Base-by-base conservation (phyloP, 1,140 invertebrate genomes). In the Danaus melanippus region DNA sequence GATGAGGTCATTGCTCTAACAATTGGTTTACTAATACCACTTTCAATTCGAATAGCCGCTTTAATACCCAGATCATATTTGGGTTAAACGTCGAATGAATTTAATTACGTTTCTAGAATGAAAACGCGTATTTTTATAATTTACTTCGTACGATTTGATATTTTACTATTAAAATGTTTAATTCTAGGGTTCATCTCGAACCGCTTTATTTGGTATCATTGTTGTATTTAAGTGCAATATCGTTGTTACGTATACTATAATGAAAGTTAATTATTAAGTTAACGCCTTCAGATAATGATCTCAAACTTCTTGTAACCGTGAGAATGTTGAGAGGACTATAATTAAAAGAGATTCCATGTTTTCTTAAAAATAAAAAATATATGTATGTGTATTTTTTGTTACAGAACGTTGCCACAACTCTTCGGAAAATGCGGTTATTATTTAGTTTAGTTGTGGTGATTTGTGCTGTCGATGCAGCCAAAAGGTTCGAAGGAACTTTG, bases 401-500 rank as follows among this genome's bases (percentile, higher is more conserved):
- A 53, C 79, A 83, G 81, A 79, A 76, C 77, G 74, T 73, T 79
- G 76, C 76, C 75, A 74, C 75, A 78, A 72, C 69, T 70, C 52
- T 53, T 67, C 67, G 56, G 52, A 86, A 69, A 63, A 86, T 86
- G 83, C 71, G 73, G 67, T 62, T 86, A 64, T 46, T 84, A 66
- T 60, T 86, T 53, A 78, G 76, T 79, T 66, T 86, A 66, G 57
- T 83, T 56, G 66, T 84, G 67, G 62, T 86, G 63, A 74, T 70
- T 52, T 83, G 64, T 56, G 76, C 79, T 47, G 83, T 71, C 8
- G 74, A 84, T 46, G 83, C 76, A 42, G 81, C 81, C 7, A 83
- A 84, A 63, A 84, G 79, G 55, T 86, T 86, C 51, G 84, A 86
- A 60, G 84, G 81, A 41, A 84, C 81, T n/a, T 62, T 86, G 59